Evolutionary conservation across 2,797 vertebrate genomes (phyloP), one percentile per base, ranked within the genome.

Genomic region (Cynodonichthys magdalenae): DNA sequence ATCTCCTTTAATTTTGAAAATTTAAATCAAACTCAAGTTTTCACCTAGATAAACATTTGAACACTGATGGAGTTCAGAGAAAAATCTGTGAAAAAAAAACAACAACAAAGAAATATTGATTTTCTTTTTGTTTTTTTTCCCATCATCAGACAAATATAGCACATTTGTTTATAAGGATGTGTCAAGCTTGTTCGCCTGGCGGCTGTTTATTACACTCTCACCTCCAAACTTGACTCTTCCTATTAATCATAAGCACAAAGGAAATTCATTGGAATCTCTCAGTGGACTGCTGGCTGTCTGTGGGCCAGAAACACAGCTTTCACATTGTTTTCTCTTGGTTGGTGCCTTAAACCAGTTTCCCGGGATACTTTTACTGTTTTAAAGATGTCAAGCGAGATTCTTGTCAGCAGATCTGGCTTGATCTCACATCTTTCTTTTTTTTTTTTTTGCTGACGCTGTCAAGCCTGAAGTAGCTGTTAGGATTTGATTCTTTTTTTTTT

Each of bases 181-280:
- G 64, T 80, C 67, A 68, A 41, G 59, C 19, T 53, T 67, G 63
- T 79, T 75, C 65, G 60, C 64, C 77, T 44, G 12, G 59, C 59
- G 71, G 74, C 51, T 17, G 39, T 71, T 66, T 71, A 45, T 59
- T 36, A 62, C 46, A 59, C 68, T 46, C 67, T 71, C 63, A 62
- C 66, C 65, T 71, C 36, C 48, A 66, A 76, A 58, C 36, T 44
- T n/a, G 45, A 62, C 59, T 59, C 59, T 36, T 71, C 39, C 56
- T 56, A 53, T 76, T 74, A 75, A 77, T 81, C 60, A 59, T 31
- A 1, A 12, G 15, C 75, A 28, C 47, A 18, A 0, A 63, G 59
- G 28, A 70, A 61, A 53, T 62, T 24, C 2, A 48, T 27, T 47
- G 47, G 66, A 54, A 61, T 27, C 53, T 55, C 53, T 65, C 59